These are phyloP conservation scores for Volucella inflata DNA, from an alignment of 2,888 invertebrate genomes.

Conservation along the genomic window DNA sequence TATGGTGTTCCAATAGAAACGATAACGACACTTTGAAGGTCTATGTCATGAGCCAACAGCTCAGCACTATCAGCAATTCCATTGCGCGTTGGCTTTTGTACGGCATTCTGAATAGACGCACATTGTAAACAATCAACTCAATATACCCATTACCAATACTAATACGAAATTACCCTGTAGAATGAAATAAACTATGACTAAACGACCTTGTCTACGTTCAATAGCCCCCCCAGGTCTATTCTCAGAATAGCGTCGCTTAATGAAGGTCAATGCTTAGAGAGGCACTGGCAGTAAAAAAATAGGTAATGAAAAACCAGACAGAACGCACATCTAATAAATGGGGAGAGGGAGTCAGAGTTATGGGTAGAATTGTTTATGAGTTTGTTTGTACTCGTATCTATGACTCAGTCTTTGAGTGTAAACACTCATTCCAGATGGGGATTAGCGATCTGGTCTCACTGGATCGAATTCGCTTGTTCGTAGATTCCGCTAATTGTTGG, in stretches of 20 bases:
- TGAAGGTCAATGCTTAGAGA: conserved; percentile 55
- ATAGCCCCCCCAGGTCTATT: conserved; percentile 58
- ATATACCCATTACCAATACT: conserved; percentile 12
- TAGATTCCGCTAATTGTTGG: conserved; percentile 16
- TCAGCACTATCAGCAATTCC: conserved; percentile 70
- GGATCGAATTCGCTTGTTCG: conserved; percentile 18
- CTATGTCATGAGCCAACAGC: conserved; percentile 64
- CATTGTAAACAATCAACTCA: conserved; percentile 38
- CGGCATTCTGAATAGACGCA: conserved; percentile 55
- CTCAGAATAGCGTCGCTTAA: conserved; percentile 15
- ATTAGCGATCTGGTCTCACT: conserved; percentile 24
- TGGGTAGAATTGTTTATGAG: neutral
- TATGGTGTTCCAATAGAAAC: conserved; percentile 30
- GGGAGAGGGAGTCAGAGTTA: neutral
- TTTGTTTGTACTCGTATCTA: conserved; percentile 39
- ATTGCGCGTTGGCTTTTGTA: conserved; percentile 40
- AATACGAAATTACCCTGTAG: neutral
- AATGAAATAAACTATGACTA: conserved; percentile 65
- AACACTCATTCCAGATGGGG: conserved; percentile 35
- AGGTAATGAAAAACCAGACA: conserved; percentile 12
- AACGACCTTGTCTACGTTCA: conserved; percentile 70
- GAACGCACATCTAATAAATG: conserved; percentile 65
- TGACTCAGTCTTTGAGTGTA: conserved; percentile 48
- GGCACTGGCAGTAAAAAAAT: conserved; percentile 23
- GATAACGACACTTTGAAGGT: conserved; percentile 70